phyloP scores from a whole-genome alignment of 30 jellyfish, hydroid and myxozoan genomes.

The Aurelia aurita region DNA sequence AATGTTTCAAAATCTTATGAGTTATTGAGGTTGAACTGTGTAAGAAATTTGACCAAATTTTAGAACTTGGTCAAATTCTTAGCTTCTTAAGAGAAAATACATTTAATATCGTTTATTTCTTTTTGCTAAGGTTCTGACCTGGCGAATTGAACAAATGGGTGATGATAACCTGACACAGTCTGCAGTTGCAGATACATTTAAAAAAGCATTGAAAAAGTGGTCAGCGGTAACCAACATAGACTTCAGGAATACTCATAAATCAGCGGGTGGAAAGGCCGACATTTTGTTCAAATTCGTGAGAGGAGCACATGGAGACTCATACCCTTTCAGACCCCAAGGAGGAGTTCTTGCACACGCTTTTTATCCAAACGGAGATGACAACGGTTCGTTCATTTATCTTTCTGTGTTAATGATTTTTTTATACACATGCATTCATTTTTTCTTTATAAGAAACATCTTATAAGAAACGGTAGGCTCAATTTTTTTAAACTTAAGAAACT shows the following conservation, averaged over 20 bases:
- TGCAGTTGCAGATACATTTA: constrained; percentile 36
- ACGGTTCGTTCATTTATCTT: too few species aligned
- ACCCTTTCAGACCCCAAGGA: constrained; percentile 69
- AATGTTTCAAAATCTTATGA: too few species aligned
- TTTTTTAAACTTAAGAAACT: too few species aligned
- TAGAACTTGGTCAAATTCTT: too few species aligned
- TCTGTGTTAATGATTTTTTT: too few species aligned
- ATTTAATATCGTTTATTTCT: background rate
- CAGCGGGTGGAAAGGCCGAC: constrained; percentile 64
- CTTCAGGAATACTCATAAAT: constrained; percentile 54
- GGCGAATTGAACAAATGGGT: constrained; percentile 68
- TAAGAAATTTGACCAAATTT: too few species aligned
- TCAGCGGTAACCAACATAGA: constrained; percentile 76
- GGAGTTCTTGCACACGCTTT: constrained; percentile 92
- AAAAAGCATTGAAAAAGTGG: constrained; percentile 83
- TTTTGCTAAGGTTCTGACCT: constrained; percentile 72
- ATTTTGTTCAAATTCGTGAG: constrained; percentile 76
- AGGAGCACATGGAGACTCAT: constrained; percentile 88
- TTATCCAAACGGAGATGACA: constrained; percentile 65
- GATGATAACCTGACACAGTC: constrained; percentile 63
- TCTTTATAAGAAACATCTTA: too few species aligned
- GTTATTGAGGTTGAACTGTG: too few species aligned
- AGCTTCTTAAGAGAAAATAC: too few species aligned
- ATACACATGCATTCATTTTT: too few species aligned
- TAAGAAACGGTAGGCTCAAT: too few species aligned